phyloP scores from a whole-genome alignment of 2,113 vertebrate species.

The Ictalurus punctatus region DNA sequence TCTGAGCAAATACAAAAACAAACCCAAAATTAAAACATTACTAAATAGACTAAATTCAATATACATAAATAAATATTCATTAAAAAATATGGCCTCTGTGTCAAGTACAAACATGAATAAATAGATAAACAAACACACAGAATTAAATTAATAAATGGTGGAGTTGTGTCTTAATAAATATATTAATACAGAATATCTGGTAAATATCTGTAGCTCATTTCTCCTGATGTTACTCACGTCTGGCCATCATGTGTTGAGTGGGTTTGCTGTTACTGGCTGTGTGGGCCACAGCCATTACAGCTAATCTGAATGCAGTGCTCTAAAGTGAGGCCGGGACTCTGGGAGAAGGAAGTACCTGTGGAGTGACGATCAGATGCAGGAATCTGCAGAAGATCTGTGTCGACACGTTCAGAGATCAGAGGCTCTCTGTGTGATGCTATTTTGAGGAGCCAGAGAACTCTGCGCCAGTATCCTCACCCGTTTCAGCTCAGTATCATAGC shows the following conservation, averaged over 20 bases:
- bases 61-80: neutral
- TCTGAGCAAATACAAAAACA: neutral
- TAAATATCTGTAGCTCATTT: neutral
- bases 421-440: constrained; percentile 25
- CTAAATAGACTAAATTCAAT: neutral
- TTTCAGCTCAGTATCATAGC: constrained; percentile 32
- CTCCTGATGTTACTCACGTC: neutral
- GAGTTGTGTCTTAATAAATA: too few species aligned
- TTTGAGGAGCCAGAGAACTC: constrained; percentile 20
- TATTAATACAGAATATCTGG: too few species aligned
- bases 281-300: neutral
- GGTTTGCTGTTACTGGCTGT: neutral
- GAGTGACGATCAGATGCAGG: constrained; percentile 6
- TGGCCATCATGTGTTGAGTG: neutral
- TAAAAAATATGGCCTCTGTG: neutral
- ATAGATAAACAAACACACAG: neutral
- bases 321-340: neutral
- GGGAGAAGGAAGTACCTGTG: neutral
- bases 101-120: neutral
- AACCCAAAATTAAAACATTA: neutral
- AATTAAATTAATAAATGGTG: neutral
- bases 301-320: neutral
- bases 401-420: constrained; percentile 29
- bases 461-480: constrained; percentile 13
- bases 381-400: constrained; percentile 26